A percentile compares a stretch with the other conserved stretches of the same genome.
Conservation (phyloP, 2,888 invertebrate species). For the Mamestra brassicae region DNA sequence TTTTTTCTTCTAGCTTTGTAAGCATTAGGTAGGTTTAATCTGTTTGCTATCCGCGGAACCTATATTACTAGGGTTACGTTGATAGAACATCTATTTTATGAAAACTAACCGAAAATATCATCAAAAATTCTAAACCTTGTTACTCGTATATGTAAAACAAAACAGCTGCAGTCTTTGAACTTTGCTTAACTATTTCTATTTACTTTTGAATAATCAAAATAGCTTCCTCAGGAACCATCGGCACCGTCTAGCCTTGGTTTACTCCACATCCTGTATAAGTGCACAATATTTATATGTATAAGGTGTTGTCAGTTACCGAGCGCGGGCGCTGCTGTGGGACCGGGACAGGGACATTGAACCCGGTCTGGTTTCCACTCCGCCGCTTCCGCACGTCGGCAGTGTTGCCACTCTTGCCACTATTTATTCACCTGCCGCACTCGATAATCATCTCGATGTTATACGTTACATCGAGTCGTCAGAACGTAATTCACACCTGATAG, state of each 20-base stretch:
- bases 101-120: background rate
- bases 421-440: slow-evolving; percentile 61
- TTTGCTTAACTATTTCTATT: slow-evolving; percentile 24
- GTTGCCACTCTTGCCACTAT: slow-evolving; percentile 50
- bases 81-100: background rate
- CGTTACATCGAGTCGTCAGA: slow-evolving; percentile 10
- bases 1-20: too few species aligned
- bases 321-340: slow-evolving; percentile 57
- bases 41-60: too few species aligned
- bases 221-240: slow-evolving; percentile 23
- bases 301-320: slow-evolving; percentile 26
- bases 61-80: background rate
- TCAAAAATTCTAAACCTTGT: slow-evolving; percentile 7
- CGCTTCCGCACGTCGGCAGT: slow-evolving; percentile 71
- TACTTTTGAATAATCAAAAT: slow-evolving; percentile 42
- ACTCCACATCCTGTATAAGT: slow-evolving; percentile 42
- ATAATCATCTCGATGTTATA: slow-evolving; percentile 50
- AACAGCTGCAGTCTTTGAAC: slow-evolving; percentile 26
- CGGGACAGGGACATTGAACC: slow-evolving; percentile 78
- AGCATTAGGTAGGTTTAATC: too few species aligned
- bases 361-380: slow-evolving; percentile 77
- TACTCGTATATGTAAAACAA: background rate
- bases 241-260: slow-evolving; percentile 46
- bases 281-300: slow-evolving; percentile 47
- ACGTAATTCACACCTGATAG: slow-evolving; percentile 48